These are phyloP conservation scores for Lottia scabra DNA, from an alignment of 2,888 invertebrate genomes.

Conservation along the genomic window DNA sequence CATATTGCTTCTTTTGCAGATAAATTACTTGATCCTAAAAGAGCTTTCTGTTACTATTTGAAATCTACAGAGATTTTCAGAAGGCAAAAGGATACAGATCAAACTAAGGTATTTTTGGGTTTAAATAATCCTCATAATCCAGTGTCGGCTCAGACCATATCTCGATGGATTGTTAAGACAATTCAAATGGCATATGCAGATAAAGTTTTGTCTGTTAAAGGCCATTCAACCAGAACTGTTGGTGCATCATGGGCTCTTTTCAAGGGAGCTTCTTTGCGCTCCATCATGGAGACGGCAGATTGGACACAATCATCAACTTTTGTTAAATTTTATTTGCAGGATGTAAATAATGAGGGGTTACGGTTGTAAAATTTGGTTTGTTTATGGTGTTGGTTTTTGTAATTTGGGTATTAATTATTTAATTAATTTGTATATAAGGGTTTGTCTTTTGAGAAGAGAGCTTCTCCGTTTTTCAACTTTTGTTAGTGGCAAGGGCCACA, in stretches of 20 bases:
- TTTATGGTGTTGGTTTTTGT: too few species aligned
- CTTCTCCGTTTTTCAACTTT: too few species aligned
- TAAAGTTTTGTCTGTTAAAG: not conserved
- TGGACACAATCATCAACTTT: not conserved
- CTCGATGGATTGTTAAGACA: slow-evolving; percentile 6
- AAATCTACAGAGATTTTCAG: not conserved
- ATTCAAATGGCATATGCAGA: slow-evolving; percentile 8
- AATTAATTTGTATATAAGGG: too few species aligned
- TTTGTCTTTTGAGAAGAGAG: too few species aligned
- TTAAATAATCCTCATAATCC: not conserved
- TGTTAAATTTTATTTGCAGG: not conserved
- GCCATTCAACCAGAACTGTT: slow-evolving; percentile 17
- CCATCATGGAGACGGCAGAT: not conserved
- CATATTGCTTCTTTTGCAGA: not conserved
- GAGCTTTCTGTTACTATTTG: not conserved
- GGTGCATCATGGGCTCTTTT: slow-evolving; percentile 18
- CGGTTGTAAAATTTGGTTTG: too few species aligned
- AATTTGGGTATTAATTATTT: too few species aligned
- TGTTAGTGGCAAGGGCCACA: too few species aligned
- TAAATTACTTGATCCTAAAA: not conserved
- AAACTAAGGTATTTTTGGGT: not conserved
- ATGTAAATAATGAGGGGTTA: not conserved
- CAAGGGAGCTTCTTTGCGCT: slow-evolving; percentile 4
- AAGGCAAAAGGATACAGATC: not conserved
- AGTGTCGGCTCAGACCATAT: not conserved